phyloP scores from a whole-genome alignment of 2,888 invertebrate species.

The Eupithecia vulgata region DNA sequence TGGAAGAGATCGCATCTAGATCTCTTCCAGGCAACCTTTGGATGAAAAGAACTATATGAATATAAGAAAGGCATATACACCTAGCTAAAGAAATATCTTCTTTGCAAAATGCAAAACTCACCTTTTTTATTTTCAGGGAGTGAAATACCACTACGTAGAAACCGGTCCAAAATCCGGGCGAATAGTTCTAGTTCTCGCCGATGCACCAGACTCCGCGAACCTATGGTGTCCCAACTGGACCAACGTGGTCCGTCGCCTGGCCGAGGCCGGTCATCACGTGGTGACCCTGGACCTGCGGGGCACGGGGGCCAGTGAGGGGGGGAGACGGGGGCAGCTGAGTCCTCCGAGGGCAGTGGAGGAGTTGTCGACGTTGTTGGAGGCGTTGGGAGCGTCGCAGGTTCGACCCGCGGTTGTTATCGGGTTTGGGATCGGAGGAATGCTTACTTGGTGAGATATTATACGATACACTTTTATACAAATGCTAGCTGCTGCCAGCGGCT shows the following conservation, averaged over 20 bases:
- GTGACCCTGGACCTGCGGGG: constrained; percentile 76
- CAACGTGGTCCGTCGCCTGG: constrained; percentile 61
- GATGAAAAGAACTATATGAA: too few species aligned
- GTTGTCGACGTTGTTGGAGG: constrained; percentile 63
- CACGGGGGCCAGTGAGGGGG: constrained; percentile 74
- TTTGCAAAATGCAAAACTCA: not conserved
- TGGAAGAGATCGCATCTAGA: too few species aligned
- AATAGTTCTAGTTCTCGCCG: constrained; percentile 69
- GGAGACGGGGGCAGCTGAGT: constrained; percentile 63
- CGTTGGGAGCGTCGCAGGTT: constrained; percentile 66
- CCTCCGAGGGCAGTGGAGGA: constrained; percentile 74
- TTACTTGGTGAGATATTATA: constrained; percentile 70
- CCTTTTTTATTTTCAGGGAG: constrained; percentile 58
- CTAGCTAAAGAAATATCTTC: too few species aligned
- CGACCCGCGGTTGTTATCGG: constrained; percentile 72
- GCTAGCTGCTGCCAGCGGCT: too few species aligned
- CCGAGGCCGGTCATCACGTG: constrained; percentile 67
- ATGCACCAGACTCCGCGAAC: constrained; percentile 71
- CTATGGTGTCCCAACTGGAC: constrained; percentile 72
- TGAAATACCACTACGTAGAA: constrained; percentile 80
- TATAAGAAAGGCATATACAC: too few species aligned
- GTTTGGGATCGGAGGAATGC: constrained; percentile 77
- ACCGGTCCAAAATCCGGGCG: constrained; percentile 70
- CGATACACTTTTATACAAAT: not conserved
- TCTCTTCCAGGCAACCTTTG: too few species aligned